These are phyloP conservation scores for Hemicordylus capensis DNA, from an alignment of 2,113 vertebrate genomes.

Conservation along the genomic window DNA sequence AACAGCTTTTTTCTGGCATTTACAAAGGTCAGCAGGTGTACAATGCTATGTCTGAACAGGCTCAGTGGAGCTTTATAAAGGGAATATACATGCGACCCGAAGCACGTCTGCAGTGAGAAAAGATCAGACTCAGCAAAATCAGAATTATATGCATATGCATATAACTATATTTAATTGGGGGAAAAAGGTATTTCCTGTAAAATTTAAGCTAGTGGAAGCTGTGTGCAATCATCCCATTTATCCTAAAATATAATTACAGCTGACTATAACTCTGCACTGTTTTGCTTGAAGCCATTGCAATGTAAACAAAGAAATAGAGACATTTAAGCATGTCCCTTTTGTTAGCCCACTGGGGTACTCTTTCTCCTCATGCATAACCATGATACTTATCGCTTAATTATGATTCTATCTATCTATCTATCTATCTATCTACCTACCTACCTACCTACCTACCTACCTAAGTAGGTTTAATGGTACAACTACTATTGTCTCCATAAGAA, in stretches of 20 bases:
- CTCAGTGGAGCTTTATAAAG: neutral
- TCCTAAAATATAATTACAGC: conserved; percentile 38
- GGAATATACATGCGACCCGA: neutral
- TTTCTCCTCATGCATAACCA: neutral
- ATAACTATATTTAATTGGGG: conserved; percentile 54
- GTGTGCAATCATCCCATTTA: neutral
- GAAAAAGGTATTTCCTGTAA: conserved; percentile 34
- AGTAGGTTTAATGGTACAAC: neutral
- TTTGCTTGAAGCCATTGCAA: conserved; percentile 45
- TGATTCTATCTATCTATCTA: too few species aligned
- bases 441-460: too few species aligned
- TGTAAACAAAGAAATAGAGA: neutral
- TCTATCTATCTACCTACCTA: too few species aligned
- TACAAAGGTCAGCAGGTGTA: conserved; percentile 10
- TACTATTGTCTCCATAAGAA: neutral
- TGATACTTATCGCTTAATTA: neutral
- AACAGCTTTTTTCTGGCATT: conserved; percentile 11
- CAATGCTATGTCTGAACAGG: neutral
- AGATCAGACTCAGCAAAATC: neutral
- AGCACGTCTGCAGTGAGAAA: neutral
- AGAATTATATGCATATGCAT: too few species aligned
- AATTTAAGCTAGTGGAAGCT: neutral
- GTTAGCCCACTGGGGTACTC: neutral
- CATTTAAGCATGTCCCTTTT: neutral
- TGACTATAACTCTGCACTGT: neutral